These are phyloP conservation scores for Volucella bombylans DNA, from an alignment of 2,888 invertebrate genomes.

Conservation along the genomic window DNA sequence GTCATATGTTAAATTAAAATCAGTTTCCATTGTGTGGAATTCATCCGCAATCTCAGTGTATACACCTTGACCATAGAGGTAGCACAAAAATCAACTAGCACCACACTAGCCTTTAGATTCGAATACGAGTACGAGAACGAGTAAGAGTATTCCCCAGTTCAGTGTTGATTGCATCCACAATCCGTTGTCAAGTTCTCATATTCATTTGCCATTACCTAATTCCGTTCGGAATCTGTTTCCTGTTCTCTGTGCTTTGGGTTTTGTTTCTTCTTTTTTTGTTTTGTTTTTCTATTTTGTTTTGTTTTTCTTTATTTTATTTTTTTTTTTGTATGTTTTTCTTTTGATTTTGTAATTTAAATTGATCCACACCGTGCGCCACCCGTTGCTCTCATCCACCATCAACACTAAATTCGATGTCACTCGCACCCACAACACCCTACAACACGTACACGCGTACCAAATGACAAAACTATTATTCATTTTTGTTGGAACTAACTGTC, in stretches of 20 bases:
- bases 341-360: slow-evolving; percentile 69
- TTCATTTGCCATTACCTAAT: slow-evolving; percentile 51
- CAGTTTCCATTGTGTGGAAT: slow-evolving; percentile 4
- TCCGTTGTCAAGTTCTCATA: slow-evolving; percentile 33
- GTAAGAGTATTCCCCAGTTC: background rate
- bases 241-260: slow-evolving; percentile 57
- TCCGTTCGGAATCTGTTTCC: slow-evolving; percentile 25
- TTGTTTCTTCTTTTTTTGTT: slow-evolving; percentile 51
- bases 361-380: slow-evolving; percentile 65
- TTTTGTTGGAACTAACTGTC: slow-evolving; percentile 21
- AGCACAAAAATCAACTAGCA: slow-evolving; percentile 19
- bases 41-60: slow-evolving; percentile 35
- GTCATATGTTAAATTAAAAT: slow-evolving; percentile 28
- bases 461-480: slow-evolving; percentile 2
- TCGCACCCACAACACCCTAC: slow-evolving; percentile 48
- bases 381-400: slow-evolving; percentile 75
- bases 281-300: slow-evolving; percentile 54
- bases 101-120: slow-evolving; percentile 15
- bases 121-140: background rate
- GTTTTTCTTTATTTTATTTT: slow-evolving; percentile 47
- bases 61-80: slow-evolving; percentile 10
- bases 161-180: slow-evolving; percentile 37
- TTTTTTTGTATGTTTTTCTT: slow-evolving; percentile 60
- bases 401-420: slow-evolving; percentile 65
- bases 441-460: slow-evolving; percentile 14